Evolutionary conservation across 2,113 vertebrate species (phyloP), one percentile per base, ranked within the genome.

Genomic region (Cyprinodon brontotheroides): DNA sequence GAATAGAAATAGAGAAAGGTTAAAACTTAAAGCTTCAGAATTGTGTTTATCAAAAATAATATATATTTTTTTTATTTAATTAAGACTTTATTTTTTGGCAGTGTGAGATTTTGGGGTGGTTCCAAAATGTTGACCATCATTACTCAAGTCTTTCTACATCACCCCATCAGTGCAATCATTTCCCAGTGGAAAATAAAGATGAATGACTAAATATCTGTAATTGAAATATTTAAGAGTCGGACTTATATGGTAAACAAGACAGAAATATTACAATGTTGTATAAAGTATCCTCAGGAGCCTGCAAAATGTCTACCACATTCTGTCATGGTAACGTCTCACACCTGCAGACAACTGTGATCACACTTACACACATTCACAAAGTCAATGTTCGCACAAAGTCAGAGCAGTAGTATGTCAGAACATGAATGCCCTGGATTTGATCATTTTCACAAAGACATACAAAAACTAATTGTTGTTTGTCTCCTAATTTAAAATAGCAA

Each of bases 301-400:
- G 50, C n/a, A 20, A 57, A n/a, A 22, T 38, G 77, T 81, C 53
- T 76, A 62, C 75, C 66, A 77, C 71, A 66, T 87, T 82, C 64
- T 70, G 65, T 84, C 79, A 86, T 39, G 71, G 70, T 68, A 81
- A 82, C 82, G 85, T 88, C 89, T 91, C 72, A 76, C 91, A 91
- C 91, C 84, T 86, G 72, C 75, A 40, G 29, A 71, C 59, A 20
- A 78, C 80, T 87, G 89, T 85, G 88, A 89, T 79, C 84, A 87
- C 88, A 86, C 80, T 76, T 77, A 69, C 68, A 81, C 81, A 77
- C 68, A 70, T 81, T 77, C 62, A 74, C 68, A 38, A 70, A 70
- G 66, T 53, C 62, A 74, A 80, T 11, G 74, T 61, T 37, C 71
- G 61, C 75, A 77, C 78, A 68, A 62, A 62, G 47, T 68, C 70